Evolutionary conservation across 2,888 invertebrate species (phyloP), one percentile per base, ranked within the genome.

Genomic region (Didymodactylos carnosus): DNA sequence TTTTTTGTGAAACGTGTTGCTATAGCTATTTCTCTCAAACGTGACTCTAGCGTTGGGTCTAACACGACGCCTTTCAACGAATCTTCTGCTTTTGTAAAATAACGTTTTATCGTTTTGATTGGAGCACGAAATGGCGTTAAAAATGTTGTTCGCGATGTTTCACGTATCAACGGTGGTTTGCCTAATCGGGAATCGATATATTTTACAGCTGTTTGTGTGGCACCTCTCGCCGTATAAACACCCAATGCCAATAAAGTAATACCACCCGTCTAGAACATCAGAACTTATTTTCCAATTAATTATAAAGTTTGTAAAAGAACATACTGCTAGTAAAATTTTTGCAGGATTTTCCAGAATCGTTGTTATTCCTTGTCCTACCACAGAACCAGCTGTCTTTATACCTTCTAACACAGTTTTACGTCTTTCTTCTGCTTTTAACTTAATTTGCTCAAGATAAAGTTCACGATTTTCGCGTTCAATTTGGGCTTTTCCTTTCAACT

Each of bases 391-490:
- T 76, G 94, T 94, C 83, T 92, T 92, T 81, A 77, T 86, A 84
- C 97, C 92, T 84, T 99, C 97, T 71, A 99, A 84, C 23, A 94
- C 90, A 3, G 98, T 99, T 25, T 90, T 88, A 76, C 98, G 87
- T 79, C 93, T 90, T 84, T 99, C 98, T 73, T 90, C 88, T 4
- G 97, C 87, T 78, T 84, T 84, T 14, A 94, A 85, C 76, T 91
- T 87, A 77, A 98, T 91, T 84, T 95, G 91, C 82, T 99, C 97
- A 46, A 97, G 85, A 77, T 89, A 92, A 14, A 99, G 87, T 83
- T 99, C 98, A 69, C 92, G 88, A 84, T 98, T 99, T 81, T 98
- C 97, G 49, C 98, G 86, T 78, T 95, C 97, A 4, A 92, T 88
- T 82, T 92, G 90, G 0, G 93, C 95, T 80, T 89, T 89, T 0